These are phyloP conservation scores for Peromyscus aztecus DNA, from an alignment of 2,797 vertebrate species.

Conservation along the genomic window DNA sequence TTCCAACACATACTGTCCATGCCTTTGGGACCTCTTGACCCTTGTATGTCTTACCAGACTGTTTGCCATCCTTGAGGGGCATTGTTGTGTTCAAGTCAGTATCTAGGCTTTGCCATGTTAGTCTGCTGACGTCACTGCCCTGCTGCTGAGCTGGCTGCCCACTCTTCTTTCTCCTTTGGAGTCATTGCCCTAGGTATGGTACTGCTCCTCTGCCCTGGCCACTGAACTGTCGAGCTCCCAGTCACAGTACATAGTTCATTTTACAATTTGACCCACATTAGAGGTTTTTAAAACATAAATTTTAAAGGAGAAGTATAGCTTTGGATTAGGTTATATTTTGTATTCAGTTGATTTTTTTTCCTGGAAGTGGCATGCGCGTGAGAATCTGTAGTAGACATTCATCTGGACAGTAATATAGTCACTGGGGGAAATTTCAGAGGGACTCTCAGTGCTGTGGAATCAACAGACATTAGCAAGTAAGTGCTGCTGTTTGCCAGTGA, in stretches of 20 bases:
- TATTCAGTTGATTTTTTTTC: conserved; percentile 17
- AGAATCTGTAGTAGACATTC: background rate
- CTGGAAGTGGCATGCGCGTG: background rate
- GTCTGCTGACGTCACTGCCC: too few relatives aligned
- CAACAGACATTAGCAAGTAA: background rate
- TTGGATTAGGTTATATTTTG: conserved; percentile 4
- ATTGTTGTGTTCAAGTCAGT: background rate
- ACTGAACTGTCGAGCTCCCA: background rate
- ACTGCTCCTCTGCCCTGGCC: background rate
- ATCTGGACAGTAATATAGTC: background rate
- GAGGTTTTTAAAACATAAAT: background rate
- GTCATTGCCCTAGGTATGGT: background rate
- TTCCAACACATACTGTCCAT: background rate
- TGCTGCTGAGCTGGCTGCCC: background rate
- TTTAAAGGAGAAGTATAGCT: background rate
- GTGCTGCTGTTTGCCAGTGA: background rate
- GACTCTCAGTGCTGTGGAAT: background rate
- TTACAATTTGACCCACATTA: background rate
- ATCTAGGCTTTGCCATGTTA: background rate
- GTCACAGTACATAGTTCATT: background rate
- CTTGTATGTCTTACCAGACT: conserved; percentile 5
- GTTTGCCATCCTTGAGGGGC: background rate
- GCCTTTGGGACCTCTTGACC: background rate
- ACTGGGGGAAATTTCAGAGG: conserved; percentile 4
- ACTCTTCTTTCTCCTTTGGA: background rate